These are phyloP conservation scores for Perccottus glenii DNA, from an alignment of 2,113 vertebrate species.

Conservation along the genomic window DNA sequence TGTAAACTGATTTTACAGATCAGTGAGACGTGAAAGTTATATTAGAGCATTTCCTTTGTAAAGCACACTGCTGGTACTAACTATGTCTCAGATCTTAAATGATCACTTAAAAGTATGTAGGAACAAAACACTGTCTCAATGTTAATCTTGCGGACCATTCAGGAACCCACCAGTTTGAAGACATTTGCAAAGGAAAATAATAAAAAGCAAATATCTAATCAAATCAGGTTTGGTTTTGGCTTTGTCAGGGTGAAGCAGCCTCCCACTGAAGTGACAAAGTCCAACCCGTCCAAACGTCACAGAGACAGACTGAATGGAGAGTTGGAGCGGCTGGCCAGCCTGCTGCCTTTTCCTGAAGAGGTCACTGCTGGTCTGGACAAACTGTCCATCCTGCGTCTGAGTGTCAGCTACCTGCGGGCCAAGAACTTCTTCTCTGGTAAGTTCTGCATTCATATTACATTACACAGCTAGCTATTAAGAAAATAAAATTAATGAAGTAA, in stretches of 20 bases:
- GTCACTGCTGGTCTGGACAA: slow-evolving; percentile 81
- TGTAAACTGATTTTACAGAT: background rate
- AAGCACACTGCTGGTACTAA: too few relatives aligned
- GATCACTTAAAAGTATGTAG: too few relatives aligned
- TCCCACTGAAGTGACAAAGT: slow-evolving; percentile 71
- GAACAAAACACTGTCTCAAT: too few relatives aligned
- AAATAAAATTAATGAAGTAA: too few relatives aligned
- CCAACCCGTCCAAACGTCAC: slow-evolving; percentile 86
- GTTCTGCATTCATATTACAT: background rate
- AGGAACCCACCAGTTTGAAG: too few relatives aligned
- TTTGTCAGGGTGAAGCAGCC: slow-evolving; percentile 63
- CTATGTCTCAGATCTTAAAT: too few relatives aligned
- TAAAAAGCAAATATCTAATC: too few relatives aligned
- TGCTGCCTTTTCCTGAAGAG: slow-evolving; percentile 83
- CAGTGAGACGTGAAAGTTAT: background rate
- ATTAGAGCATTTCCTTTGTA: background rate
- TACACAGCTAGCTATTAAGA: too few relatives aligned
- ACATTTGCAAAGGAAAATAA: too few relatives aligned
- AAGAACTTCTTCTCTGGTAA: slow-evolving; percentile 83
- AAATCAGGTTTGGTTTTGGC: background rate
- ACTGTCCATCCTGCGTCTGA: slow-evolving; percentile 82
- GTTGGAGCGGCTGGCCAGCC: slow-evolving; percentile 76
- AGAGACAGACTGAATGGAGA: slow-evolving; percentile 82
- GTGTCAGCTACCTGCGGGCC: slow-evolving; percentile 82
- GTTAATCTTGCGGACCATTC: too few relatives aligned